A percentile compares a stretch with the other conserved stretches of the same genome.
Conservation (phyloP, 2,113 vertebrate species). For the Pluvianellus socialis region DNA sequence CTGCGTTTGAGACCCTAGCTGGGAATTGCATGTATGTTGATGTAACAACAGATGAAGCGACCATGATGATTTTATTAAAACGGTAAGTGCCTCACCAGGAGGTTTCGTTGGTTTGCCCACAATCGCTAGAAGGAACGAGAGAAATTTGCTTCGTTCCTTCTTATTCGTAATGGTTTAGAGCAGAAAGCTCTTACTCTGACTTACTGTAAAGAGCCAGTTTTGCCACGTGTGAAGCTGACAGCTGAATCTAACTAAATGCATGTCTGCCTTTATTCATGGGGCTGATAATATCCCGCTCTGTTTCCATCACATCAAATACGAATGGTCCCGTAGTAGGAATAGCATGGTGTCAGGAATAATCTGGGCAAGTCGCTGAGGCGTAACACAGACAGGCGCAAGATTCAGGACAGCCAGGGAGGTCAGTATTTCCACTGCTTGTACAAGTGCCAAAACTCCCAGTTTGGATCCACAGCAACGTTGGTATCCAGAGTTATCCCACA, state of each 20-base stretch:
- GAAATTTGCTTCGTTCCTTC: neutral
- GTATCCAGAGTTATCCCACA: neutral
- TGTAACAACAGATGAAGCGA: neutral
- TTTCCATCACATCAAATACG: neutral
- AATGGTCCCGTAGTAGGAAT: neutral
- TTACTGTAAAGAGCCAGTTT: neutral
- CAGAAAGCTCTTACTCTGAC: neutral
- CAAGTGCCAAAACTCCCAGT: neutral
- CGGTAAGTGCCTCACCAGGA: neutral
- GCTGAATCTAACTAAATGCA: neutral
- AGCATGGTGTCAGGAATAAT: neutral
- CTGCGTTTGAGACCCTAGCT: neutral
- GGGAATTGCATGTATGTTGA: neutral
- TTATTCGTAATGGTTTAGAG: neutral
- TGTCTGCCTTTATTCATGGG: neutral
- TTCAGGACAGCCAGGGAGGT: neutral
- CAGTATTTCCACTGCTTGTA: neutral
- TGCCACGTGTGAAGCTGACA: neutral
- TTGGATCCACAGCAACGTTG: neutral
- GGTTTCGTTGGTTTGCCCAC: neutral
- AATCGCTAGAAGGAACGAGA: neutral
- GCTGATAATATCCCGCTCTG: neutral
- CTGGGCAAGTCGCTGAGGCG: neutral
- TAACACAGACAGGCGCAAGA: neutral
- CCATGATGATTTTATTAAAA: constrained; percentile 8